Base-by-base conservation (phyloP, 2,797 vertebrate genomes). In the Caiman crocodilus region DNA sequence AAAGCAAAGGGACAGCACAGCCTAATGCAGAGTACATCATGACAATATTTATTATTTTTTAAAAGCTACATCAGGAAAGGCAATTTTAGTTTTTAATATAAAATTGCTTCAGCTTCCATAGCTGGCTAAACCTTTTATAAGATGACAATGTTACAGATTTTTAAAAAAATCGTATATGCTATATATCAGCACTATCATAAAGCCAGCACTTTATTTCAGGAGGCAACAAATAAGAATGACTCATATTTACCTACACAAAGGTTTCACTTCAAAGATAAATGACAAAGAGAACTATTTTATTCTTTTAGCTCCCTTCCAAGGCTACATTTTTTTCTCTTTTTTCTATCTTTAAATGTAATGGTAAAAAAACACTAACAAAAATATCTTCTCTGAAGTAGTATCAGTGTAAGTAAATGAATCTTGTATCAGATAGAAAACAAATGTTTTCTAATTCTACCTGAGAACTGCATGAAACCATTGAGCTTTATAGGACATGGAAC, bases 241-340 rank as follows among this genome's bases (percentile, higher is more conserved):
- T 95, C 85, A 87, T 88, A 88, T 92, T 92, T 95, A 91, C 77
- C 90, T 90, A 81, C 26, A 92, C 23, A 94, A 88, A 93, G 20
- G 71, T 85, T 96, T 94, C 15, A 71, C 56, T 90, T 94, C 84
- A 92, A 95, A 95, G 74, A 81, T 79, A 86, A 95, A 88, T 55
- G 26, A 71, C 69, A 93, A 84, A 56, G 5, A 90, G 5, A 63
- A 6, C 69, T 92, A 59, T 91, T 94, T 86, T 84, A 80, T 94
- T 89, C 61, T 92, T 56, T 89, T 89, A 65, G n/a, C 5, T 90
- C 20, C 30, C 20, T 86, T 87, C 78, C 30, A 79, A 80, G 56
- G 9, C 13, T n/a, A 61, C 2, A 0, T 2, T 25, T 91, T 73
- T 85, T 55, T n/a, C 1, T 1, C 2, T 2, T 14, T 55, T 60